A percentile compares a stretch with the other conserved stretches of the same genome.
These are phyloP conservation scores for Chlorodrepanis virens DNA, from an alignment of 2,113 vertebrate genomes.

Conservation along the genomic window DNA sequence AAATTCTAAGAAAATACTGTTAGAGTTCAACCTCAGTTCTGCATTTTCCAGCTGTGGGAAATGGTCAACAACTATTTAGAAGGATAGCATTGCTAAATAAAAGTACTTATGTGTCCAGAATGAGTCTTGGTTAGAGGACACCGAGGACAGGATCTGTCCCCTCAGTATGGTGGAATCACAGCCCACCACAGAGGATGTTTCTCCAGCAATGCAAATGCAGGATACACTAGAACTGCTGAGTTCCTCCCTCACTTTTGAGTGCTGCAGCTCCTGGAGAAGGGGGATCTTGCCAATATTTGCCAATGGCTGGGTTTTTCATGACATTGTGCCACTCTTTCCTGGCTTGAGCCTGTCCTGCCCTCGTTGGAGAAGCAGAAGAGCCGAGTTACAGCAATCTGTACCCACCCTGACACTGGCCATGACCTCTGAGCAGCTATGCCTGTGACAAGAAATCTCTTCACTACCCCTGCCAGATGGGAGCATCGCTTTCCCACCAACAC, in stretches of 20 bases:
- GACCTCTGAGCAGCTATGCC: neutral
- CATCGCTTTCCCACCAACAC: neutral
- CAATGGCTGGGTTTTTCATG: neutral
- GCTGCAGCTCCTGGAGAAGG: neutral
- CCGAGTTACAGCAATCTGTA: neutral
- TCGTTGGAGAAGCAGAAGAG: neutral
- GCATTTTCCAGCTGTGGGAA: neutral
- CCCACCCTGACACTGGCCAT: fast-evolving
- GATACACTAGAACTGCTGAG: neutral
- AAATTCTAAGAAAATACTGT: neutral
- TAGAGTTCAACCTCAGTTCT: neutral
- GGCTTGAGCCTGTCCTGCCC: neutral
- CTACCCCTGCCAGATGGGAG: neutral
- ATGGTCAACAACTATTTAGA: neutral
- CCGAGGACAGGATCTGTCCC: neutral
- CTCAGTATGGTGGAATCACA: fast-evolving
- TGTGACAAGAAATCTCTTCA: neutral
- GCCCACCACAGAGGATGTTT: neutral
- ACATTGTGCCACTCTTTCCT: neutral
- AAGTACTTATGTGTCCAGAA: neutral
- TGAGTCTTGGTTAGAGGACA: neutral
- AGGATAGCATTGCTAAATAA: neutral
- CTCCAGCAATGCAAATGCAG: neutral
- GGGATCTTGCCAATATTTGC: neutral
- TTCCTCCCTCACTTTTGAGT: neutral